These are phyloP conservation scores for Solea solea DNA, from an alignment of 2,113 vertebrate genomes.

Conservation along the genomic window DNA sequence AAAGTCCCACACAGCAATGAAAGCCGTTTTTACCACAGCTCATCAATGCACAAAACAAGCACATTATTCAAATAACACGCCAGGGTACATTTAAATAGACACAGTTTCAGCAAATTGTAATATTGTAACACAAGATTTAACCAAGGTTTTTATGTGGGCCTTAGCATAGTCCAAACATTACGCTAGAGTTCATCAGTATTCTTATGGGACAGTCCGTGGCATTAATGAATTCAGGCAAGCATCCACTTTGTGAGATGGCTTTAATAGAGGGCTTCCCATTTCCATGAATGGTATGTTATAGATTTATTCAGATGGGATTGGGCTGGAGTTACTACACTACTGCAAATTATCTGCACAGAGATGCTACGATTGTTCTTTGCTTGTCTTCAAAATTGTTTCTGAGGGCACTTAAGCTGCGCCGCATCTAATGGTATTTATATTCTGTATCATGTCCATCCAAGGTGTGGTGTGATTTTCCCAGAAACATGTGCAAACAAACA, in stretches of 20 bases:
- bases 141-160: constrained; percentile 22
- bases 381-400: constrained; percentile 49
- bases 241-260: constrained; percentile 75
- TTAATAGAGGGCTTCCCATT: constrained; percentile 69
- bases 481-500: constrained; percentile 8
- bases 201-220: constrained; percentile 40
- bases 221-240: constrained; percentile 70
- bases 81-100: constrained; percentile 17
- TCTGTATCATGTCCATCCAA: constrained; percentile 11
- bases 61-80: neutral
- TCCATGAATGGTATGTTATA: constrained; percentile 66
- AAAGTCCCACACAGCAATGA: constrained; percentile 4
- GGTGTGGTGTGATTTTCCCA: constrained; percentile 5
- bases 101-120: constrained; percentile 24
- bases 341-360: constrained; percentile 59
- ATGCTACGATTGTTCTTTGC: constrained; percentile 45
- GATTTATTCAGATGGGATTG: constrained; percentile 70
- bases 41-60: constrained; percentile 25
- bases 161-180: constrained; percentile 24
- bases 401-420: constrained; percentile 40
- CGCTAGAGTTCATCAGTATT: constrained; percentile 69
- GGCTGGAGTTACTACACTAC: constrained; percentile 48
- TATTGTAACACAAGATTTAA: constrained; percentile 21
- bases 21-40: constrained; percentile 24
- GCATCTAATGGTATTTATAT: constrained; percentile 36